Evolutionary conservation across 2,113 vertebrate genomes (phyloP).

Genomic region (Nansenia antarctica): DNA sequence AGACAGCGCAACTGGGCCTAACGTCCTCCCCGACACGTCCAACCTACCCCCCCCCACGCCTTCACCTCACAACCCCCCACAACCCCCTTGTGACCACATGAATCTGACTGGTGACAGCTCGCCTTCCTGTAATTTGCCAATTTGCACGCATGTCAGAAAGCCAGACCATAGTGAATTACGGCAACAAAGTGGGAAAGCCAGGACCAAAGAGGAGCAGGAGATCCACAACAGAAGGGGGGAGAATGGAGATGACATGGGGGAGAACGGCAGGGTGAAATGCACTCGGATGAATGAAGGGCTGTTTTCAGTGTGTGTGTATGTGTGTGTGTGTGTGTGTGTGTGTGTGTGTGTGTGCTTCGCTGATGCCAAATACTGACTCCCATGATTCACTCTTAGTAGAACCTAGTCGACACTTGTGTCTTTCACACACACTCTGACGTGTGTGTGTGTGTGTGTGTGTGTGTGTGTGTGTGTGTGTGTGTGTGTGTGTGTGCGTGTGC

Average conservation of each 20-base stretch:
- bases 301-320: constrained; percentile 42
- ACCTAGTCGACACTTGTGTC: background rate
- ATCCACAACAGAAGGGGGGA: constrained; percentile 55
- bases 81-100: constrained; percentile 73
- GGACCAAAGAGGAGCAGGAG: constrained; percentile 58
- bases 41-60: constrained; percentile 46
- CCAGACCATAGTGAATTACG: constrained; percentile 64
- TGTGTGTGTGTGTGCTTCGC: background rate
- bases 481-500: constrained; percentile 23
- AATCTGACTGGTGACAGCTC: constrained; percentile 68
- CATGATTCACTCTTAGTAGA: background rate
- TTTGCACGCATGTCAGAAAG: constrained; percentile 81
- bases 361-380: constrained; percentile 11
- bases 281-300: constrained; percentile 52
- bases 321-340: constrained; percentile 1
- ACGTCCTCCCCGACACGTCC: constrained; percentile 47
- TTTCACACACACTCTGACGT: background rate
- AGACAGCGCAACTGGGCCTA: constrained; percentile 60
- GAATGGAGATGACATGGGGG: constrained; percentile 60
- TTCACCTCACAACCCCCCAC: constrained; percentile 62
- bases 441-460: constrained; percentile 11
- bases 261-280: constrained; percentile 56
- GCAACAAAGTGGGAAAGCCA: constrained; percentile 75
- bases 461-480: background rate
- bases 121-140: constrained; percentile 77